Conservation (phyloP, 2,888 invertebrate genomes). For the Imbricaverruca yamaguchii region DNA sequence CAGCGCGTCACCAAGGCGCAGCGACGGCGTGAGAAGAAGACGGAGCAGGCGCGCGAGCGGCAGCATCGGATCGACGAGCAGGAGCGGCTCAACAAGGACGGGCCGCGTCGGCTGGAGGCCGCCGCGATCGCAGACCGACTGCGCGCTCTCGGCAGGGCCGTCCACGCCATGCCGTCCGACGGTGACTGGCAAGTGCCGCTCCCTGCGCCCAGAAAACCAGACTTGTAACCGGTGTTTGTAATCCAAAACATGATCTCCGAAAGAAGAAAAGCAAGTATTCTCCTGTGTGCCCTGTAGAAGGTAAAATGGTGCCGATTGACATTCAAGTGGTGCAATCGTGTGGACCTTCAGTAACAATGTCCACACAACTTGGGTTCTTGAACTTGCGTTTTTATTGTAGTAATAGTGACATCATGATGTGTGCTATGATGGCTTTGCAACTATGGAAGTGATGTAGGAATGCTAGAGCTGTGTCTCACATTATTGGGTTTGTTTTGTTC, state of each 20-base stretch:
- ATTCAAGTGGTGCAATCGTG: no score
- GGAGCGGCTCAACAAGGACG: not conserved
- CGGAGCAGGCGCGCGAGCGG: constrained; percentile 28
- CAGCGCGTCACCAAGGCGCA: constrained; percentile 28
- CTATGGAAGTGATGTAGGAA: no score
- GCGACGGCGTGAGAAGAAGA: constrained; percentile 32
- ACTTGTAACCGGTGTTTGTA: no score
- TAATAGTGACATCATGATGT: no score
- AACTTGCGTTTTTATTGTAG: no score
- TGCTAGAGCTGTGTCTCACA: no score
- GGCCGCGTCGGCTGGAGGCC: not conserved
- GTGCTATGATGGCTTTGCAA: no score
- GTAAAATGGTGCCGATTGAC: not conserved
- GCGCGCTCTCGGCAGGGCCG: not conserved
- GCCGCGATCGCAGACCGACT: not conserved
- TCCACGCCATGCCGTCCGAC: not conserved
- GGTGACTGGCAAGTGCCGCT: not conserved
- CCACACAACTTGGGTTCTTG: no score
- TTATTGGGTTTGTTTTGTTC: no score
- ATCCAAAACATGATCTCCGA: no score
- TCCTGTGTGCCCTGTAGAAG: not conserved
- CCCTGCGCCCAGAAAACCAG: no score
- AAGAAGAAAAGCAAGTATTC: not conserved
- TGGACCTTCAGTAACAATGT: no score
- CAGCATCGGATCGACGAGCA: constrained; percentile 28